Evolutionary conservation across 2,797 vertebrate genomes (phyloP).

Genomic region (Crenichthys baileyi): DNA sequence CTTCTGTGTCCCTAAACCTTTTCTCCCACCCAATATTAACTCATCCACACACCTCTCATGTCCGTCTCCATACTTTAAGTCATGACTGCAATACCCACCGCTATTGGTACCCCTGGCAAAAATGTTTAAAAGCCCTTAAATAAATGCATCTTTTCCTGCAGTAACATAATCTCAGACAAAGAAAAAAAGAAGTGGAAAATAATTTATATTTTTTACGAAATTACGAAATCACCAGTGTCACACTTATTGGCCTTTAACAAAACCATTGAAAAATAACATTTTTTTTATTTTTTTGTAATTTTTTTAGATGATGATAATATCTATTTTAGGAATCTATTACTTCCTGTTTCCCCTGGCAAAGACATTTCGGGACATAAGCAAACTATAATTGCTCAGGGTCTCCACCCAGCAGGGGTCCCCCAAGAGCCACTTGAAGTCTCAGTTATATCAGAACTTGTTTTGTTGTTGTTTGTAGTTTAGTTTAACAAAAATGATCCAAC

Average conservation of each 20-base stretch:
- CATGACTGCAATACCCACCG: neutral
- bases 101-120: neutral
- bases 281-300: too few species aligned
- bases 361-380: too few species aligned
- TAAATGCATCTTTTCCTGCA: neutral
- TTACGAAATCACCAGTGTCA: neutral
- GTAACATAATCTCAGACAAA: neutral
- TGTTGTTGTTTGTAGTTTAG: neutral
- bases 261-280: too few species aligned
- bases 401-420: conserved; percentile 2
- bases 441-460: neutral
- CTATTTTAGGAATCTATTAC: neutral
- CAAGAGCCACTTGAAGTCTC: neutral
- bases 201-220: neutral
- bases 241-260: neutral
- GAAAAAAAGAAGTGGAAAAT: too few species aligned
- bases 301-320: neutral
- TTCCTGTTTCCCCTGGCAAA: neutral
- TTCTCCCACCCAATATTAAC: neutral
- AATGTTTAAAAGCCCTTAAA: neutral
- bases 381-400: neutral
- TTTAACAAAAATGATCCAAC: neutral
- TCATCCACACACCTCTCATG: too few species aligned
- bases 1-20: neutral
- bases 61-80: neutral